Base-by-base conservation (phyloP, 2,797 vertebrate species). In the Momotus momota region DNA sequence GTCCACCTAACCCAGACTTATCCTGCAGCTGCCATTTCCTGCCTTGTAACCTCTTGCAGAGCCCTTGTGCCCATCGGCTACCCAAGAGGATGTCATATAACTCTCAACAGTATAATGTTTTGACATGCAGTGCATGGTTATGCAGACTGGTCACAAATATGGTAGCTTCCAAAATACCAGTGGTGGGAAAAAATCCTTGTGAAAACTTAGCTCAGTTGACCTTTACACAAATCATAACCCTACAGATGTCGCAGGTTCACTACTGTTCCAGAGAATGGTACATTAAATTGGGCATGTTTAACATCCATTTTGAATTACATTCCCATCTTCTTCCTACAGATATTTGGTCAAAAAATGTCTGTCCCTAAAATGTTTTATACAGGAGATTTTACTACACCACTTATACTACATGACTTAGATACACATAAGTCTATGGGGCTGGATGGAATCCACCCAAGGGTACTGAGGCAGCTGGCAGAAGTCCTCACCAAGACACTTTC, bases 61-160 rank as follows among this genome's bases (percentile, higher is more conserved):
- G 21, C 20, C 19, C 12, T 43, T 11, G 12, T 40, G n/a, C 8
- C 51, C 17, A 19, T 16, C 0, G 0, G 62, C 9, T 74, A 12
- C 31, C 38, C 40, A 3, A 2, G 25, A 45, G 40, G 33, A 25
- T 38, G 9, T 18, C 45, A 26, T 3, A 29, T 20, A 16, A 29
- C 10, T 90, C 21, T 49, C 5, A 3, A 51, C 20, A 25, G 14
- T 9, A 5, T 4, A 70, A 54, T 6, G 27, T 35, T 54, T 57
- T 33, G 52, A 45, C 7, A 18, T 21, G 14, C 16, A 29, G 41
- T 10, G 25, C 27, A 27, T 6, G 18, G 17, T 25, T n/a, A 22
- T 20, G 49, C 38, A 69, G 49, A 65, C 14, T 52, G 27, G 17
- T 38, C 33, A 65, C 21, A 82, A 79, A 54, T 15, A 52, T 6